Conservation (phyloP, 2,797 vertebrate genomes). For the Coilia nasus region DNA sequence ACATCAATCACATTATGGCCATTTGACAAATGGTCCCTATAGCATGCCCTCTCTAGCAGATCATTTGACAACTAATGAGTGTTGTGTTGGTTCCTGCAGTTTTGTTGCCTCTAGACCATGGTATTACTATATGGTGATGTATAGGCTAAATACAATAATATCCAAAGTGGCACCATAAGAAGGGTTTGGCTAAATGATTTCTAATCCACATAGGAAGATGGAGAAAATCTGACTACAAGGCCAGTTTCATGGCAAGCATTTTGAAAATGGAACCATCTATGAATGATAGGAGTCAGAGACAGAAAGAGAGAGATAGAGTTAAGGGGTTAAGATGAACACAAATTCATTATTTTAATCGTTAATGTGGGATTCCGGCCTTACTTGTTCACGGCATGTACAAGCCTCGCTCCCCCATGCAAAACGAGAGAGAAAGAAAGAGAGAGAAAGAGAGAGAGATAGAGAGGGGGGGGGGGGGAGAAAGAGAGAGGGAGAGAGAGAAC, state of each 20-base stretch:
- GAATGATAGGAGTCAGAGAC: constrained; percentile 38
- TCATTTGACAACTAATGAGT: not conserved
- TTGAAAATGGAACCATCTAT: not conserved
- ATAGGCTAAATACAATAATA: constrained; percentile 2
- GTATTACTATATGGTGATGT: constrained; percentile 9
- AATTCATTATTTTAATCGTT: constrained; percentile 64
- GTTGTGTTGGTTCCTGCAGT: not conserved
- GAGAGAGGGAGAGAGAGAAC: too few species aligned
- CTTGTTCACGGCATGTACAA: constrained; percentile 72
- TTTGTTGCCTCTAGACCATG: not conserved
- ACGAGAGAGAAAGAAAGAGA: too few species aligned
- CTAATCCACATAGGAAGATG: constrained; percentile 39
- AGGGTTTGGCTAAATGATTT: constrained; percentile 30
- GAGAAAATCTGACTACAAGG: not conserved
- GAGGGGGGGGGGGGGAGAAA: too few species aligned
- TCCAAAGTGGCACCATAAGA: constrained; percentile 18
- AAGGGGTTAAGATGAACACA: constrained; percentile 34
- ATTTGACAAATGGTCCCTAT: not conserved
- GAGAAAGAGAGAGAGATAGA: too few species aligned
- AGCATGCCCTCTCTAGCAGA: not conserved
- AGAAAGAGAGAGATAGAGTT: constrained; percentile 37
- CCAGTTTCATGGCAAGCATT: not conserved
- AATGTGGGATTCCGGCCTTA: constrained; percentile 68
- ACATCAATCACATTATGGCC: not conserved
- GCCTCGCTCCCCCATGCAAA: constrained; percentile 26